Conservation (phyloP, 2,113 vertebrate species). For the Chaetodon auriga region DNA sequence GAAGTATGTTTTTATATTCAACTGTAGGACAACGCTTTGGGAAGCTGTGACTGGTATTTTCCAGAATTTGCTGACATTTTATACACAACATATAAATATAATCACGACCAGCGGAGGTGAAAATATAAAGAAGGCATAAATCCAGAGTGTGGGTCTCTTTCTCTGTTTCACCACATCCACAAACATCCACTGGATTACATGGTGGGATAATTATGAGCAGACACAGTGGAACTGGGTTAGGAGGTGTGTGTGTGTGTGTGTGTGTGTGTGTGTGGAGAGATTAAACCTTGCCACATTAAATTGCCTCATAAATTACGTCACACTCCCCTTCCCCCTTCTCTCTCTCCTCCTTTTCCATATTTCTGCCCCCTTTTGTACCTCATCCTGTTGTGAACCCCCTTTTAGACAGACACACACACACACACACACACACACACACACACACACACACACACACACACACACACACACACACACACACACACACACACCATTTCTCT, state of each 20-base stretch:
- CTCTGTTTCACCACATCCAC: conserved; percentile 5
- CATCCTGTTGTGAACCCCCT: conserved; percentile 23
- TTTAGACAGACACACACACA: conserved; percentile 18
- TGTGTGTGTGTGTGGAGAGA: conserved; percentile 33
- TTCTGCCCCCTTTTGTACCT: conserved; percentile 48
- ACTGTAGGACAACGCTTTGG: background rate
- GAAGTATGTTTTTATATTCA: background rate
- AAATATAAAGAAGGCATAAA: background rate
- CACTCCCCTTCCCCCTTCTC: conserved; percentile 20
- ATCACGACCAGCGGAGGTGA: background rate
- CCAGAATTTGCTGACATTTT: background rate
- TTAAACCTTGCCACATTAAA: conserved; percentile 48
- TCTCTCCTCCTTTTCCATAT: conserved; percentile 42
- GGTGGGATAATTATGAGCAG: conserved; percentile 24
- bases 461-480: background rate
- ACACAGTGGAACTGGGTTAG: conserved; percentile 13
- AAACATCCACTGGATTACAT: conserved; percentile 24
- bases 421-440: conserved; percentile 15
- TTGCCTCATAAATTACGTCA: conserved; percentile 56
- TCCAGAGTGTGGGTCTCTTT: background rate
- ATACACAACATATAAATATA: background rate
- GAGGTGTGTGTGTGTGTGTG: conserved; percentile 10
- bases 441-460: background rate
- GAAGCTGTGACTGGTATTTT: background rate
- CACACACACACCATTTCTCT: background rate